Evolutionary conservation across 2,113 vertebrate genomes (phyloP), one percentile per base, ranked within the genome.

Genomic region (Sinocyclocheilus anshuiensis): DNA sequence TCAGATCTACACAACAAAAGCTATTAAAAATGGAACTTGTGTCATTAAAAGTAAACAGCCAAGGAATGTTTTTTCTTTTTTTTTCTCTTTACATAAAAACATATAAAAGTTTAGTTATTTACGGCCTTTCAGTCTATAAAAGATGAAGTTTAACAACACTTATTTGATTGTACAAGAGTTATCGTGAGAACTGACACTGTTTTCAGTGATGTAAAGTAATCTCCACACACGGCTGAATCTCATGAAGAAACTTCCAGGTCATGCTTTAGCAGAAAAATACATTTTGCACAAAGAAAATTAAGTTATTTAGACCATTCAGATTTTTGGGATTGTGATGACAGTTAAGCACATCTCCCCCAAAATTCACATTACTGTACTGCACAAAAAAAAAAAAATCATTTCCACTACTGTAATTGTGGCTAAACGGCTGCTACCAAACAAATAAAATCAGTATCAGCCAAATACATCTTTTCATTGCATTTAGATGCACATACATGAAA

Each of bases 141-240:
- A 94, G 90, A 95, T 92, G 93, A 94, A 88, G 63, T 78, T 87
- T 94, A 95, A 94, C 94, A 94, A 94, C 91, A 93, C 89, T 7
- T 24, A 77, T 79, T 81, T 86, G 65, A 36, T 86, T 26, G 55
- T 80, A 78, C 18, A 55, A 50, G 83, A 76, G 55, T 75, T n/a
- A 61, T 29, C 4, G 20, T 69, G 76, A 85, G 76, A 78, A 48
- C 72, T 61, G 53, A 42, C 81, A 33, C 50, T 3, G 81, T 29
- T 55, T 61, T 3, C 55, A 39, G 26, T 42, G 55, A 61, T 50
- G 48, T 18, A 59, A 33, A 36, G 61, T 15, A 3, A 15, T 24
- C 61, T 55, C 9, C 61, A 63, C n/a, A n/a, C 36, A 6, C 39
- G 72, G 42, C 2, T 24, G 72, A 75, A 75, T 48, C 72, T 75